Evolutionary conservation across 2,113 vertebrate genomes (phyloP), one percentile per base, ranked within the genome.

Genomic region (Alectura lathami): DNA sequence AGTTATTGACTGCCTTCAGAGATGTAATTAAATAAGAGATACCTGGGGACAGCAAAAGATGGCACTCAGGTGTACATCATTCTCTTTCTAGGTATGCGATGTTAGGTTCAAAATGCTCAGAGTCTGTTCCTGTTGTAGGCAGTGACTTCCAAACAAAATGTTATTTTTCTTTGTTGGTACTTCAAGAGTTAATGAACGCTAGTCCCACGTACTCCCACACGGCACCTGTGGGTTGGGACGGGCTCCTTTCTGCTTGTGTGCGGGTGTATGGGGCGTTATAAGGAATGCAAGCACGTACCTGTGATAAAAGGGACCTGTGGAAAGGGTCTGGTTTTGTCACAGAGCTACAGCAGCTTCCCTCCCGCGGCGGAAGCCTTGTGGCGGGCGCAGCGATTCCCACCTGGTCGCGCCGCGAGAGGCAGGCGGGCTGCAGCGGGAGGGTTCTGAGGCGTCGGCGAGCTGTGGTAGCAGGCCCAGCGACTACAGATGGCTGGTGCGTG

Each of bases 161-260:
- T 69, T 50, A 0, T 18, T 77, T 79, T 70, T 76, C 26, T 42
- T 70, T 60, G 16, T 86, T 40, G 53, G 9, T 73, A 7, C 3
- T 8, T 34, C 36, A 34, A 29, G 32, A 78, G 15, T 40, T 32
- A 30, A 22, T n/a, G 30, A 42, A 42, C 1, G 5, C 45, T 8
- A n/a, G 14, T 32, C n/a, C 22, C 9, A n/a, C 3, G 7, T 50
- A 57, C n/a, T 15, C 78, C 30, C 30, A 13, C 3, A 0, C 24
- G 38, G 32, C 42, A 70, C 57, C 47, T 63, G 16, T 18, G 45
- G 11, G 15, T 85, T 56, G 66, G 40, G 36, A 27, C 63, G 60
- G 8, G 18, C 48, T 84, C 40, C 29, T 68, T 79, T 80, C 51
- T 1, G 0, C 42, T 56, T 76, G 3, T 0, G 5, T 1, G 2